A percentile compares a stretch with the other conserved stretches of the same genome.
These are phyloP conservation scores for Aphrocallistes beatrix DNA, from an alignment of 37 sponge, comb jelly and placozoan genomes.

Conservation along the genomic window DNA sequence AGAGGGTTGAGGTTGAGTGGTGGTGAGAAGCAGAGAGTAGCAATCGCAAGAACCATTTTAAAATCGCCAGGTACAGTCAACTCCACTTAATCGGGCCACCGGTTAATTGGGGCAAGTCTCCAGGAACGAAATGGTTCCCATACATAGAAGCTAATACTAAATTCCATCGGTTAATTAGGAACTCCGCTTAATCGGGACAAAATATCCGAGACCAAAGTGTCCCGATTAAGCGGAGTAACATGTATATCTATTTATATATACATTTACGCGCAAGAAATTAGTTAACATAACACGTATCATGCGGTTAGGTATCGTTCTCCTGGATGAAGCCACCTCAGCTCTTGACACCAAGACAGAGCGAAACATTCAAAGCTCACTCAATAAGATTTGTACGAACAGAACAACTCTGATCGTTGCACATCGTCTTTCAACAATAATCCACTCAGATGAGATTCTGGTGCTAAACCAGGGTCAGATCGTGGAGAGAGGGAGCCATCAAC, in stretches of 20 bases:
- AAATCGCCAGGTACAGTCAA: conserved; percentile 58
- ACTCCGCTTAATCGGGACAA: too few species aligned
- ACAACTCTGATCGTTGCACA: conserved; percentile 93
- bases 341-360: conserved; percentile 92
- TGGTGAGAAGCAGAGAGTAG: conserved; percentile 97
- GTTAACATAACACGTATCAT: too few species aligned
- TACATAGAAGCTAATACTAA: too few species aligned
- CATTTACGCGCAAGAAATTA: too few species aligned
- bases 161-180: too few species aligned
- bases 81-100: too few species aligned
- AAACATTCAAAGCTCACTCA: conserved; percentile 77
- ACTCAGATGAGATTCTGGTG: conserved; percentile 88
- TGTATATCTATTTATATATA: too few species aligned
- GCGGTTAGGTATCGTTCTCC: conserved; percentile 47
- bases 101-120: too few species aligned
- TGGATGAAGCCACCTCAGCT: conserved; percentile 97
- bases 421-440: conserved; percentile 88
- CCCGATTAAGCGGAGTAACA: too few species aligned
- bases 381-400: conserved; percentile 62
- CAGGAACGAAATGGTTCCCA: too few species aligned
- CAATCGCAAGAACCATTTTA: conserved; percentile 91
- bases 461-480: conserved; percentile 59
- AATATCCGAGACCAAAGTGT: too few species aligned
- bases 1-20: conserved; percentile 95
- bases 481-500: conserved; percentile 62